Evolutionary conservation across 2,113 vertebrate genomes (phyloP).

Genomic region (Terrapene triunguis): DNA sequence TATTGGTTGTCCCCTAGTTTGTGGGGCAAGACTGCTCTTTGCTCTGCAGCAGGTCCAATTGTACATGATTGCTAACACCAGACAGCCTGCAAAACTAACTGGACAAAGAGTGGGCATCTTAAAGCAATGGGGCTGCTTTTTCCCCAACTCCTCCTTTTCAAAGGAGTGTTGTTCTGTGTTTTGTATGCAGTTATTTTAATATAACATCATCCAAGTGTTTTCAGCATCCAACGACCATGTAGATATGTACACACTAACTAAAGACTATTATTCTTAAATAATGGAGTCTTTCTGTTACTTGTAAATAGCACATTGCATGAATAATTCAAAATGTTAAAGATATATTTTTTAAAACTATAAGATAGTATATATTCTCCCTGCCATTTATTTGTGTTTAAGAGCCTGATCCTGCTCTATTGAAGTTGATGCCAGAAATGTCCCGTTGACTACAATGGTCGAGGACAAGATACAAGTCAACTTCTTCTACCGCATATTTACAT

Average conservation of each 20-base stretch:
- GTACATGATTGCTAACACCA: neutral
- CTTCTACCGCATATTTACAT: neutral
- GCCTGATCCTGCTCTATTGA: fast-evolving
- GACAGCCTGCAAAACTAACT: neutral
- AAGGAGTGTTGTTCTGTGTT: neutral
- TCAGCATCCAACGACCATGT: neutral
- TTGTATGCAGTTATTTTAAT: neutral
- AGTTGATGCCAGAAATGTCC: neutral
- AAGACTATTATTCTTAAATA: neutral
- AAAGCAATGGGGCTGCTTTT: neutral
- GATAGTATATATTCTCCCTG: neutral
- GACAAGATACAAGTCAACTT: neutral
- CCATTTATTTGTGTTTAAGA: neutral
- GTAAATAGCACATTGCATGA: neutral
- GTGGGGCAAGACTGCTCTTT: fast-evolving
- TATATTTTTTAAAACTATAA: neutral
- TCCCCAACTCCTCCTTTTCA: neutral
- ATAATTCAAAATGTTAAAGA: too few species aligned
- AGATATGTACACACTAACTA: neutral
- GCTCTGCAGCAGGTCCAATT: fast-evolving
- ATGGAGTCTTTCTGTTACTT: neutral
- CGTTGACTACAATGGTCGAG: neutral
- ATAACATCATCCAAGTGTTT: fast-evolving
- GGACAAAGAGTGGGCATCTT: neutral
- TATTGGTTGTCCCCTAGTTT: fast-evolving